Conservation (phyloP, 2,888 invertebrate species). For the Spisula subtruncata region DNA sequence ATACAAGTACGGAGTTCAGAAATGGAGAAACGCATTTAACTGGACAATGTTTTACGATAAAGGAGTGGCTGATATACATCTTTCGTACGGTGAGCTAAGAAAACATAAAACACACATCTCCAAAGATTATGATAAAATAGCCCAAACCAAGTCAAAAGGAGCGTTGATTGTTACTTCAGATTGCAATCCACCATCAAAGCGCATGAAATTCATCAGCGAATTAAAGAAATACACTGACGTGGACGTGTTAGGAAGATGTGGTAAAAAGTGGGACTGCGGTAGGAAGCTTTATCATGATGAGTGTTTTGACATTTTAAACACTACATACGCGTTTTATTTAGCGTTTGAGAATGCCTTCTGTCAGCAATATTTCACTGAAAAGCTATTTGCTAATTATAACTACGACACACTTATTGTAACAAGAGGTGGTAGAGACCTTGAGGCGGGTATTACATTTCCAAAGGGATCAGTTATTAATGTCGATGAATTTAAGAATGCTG, state of each 20-base stretch:
- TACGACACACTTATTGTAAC: constrained; percentile 50
- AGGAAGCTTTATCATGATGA: background rate
- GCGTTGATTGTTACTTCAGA: background rate
- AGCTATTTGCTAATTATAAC: constrained; percentile 60
- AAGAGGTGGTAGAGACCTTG: background rate
- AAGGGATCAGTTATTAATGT: background rate
- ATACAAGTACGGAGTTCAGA: background rate
- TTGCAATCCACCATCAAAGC: background rate
- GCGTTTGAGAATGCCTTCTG: constrained; percentile 44
- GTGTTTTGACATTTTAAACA: constrained; percentile 33
- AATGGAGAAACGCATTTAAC: background rate
- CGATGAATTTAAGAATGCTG: background rate
- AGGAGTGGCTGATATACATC: background rate
- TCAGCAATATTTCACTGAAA: constrained; percentile 56
- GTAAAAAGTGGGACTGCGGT: constrained; percentile 13
- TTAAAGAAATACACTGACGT: constrained; percentile 16
- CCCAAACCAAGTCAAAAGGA: background rate
- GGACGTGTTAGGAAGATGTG: constrained; percentile 16
- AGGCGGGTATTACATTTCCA: background rate
- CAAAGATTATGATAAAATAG: background rate
- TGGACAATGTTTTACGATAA: constrained; percentile 23
- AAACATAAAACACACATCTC: background rate
- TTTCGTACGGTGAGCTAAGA: background rate
- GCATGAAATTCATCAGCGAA: background rate
- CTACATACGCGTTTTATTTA: background rate